Evolutionary conservation across 2,797 vertebrate genomes (phyloP).

Genomic region (Sebastes umbrosus): DNA sequence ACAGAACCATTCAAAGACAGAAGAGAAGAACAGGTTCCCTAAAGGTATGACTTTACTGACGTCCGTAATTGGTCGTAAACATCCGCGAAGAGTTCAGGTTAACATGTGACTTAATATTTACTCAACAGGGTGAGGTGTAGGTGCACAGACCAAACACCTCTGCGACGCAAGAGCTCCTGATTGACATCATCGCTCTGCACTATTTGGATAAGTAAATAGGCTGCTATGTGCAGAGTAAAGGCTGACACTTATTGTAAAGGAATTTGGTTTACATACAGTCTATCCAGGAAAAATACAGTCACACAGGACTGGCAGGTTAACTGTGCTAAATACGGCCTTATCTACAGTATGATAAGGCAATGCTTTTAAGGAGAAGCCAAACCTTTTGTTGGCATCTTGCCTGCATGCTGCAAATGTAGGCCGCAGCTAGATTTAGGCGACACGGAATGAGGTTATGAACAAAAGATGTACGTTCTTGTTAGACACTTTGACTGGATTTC

Average conservation of each 20-base stretch:
- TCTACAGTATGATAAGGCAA: not conserved
- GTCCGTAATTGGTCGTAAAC: conserved; percentile 9
- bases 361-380: not conserved
- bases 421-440: not conserved
- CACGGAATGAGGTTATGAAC: not conserved
- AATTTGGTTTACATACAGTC: conserved; percentile 26
- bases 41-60: not conserved
- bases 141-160: not conserved
- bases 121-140: conserved; percentile 32
- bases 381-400: not conserved
- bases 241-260: not conserved
- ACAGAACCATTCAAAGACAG: not conserved
- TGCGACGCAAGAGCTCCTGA: not conserved
- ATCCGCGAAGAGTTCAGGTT: conserved; percentile 23
- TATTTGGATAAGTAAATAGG: conserved; percentile 66
- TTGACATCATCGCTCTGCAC: conserved; percentile 19
- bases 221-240: not conserved
- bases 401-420: not conserved
- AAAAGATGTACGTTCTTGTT: not conserved
- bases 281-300: not conserved
- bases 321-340: not conserved
- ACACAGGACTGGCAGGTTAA: conserved; percentile 39
- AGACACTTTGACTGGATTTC: not conserved
- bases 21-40: not conserved
- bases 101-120: conserved; percentile 34